phyloP scores from a whole-genome alignment of 2,113 vertebrate species.

The Scopus umbretta region DNA sequence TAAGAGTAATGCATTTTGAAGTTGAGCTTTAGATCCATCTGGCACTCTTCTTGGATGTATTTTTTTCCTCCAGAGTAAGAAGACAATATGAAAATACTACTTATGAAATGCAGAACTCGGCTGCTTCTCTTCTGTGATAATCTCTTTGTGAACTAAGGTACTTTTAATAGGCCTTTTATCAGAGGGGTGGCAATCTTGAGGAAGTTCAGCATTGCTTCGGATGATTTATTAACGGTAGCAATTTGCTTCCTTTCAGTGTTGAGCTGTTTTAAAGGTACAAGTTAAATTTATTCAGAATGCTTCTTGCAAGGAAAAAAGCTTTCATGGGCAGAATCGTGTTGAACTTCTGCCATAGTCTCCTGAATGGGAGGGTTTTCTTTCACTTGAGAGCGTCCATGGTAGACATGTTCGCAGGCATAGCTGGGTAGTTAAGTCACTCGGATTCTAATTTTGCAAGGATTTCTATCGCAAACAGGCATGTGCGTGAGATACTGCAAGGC shows the following conservation, averaged over 20 bases:
- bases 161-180: neutral
- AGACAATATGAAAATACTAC: neutral
- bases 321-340: neutral
- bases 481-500: neutral
- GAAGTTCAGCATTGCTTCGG: neutral
- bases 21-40: neutral
- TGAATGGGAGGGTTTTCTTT: neutral
- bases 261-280: neutral
- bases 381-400: neutral
- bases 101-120: neutral
- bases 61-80: neutral
- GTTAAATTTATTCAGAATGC: neutral
- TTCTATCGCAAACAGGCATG: neutral
- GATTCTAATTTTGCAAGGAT: constrained; percentile 14
- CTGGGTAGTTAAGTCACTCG: constrained; percentile 26
- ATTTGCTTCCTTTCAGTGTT: neutral
- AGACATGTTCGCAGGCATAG: neutral
- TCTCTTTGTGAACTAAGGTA: neutral
- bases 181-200: neutral
- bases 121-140: neutral
- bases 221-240: neutral
- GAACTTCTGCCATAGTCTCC: neutral
- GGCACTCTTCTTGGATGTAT: neutral
- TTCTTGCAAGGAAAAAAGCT: neutral
- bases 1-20: neutral